Base-by-base conservation (phyloP, 2,888 invertebrate genomes). In the Ephialtes manifestator region DNA sequence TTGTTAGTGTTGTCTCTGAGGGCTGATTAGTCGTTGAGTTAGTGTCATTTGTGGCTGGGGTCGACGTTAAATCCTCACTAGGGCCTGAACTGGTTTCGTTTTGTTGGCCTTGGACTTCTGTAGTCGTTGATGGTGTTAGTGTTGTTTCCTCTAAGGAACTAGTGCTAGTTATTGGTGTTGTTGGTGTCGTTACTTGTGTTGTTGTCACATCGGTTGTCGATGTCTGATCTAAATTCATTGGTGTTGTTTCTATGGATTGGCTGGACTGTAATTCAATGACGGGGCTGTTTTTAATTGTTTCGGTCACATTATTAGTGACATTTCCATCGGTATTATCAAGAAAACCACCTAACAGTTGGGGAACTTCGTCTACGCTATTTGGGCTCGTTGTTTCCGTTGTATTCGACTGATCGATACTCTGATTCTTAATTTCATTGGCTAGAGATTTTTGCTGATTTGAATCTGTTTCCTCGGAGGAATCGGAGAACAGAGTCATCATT, bases 271-370 rank as follows among this genome's bases (percentile, higher is more conserved):
- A 43, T 46, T 75, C 76, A 48, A 15, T 55, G 28, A 35, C 18
- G 15, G 58, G 46, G 35, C 18, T 77, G 48, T 10, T 68, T 43
- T 35, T 46, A 35, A 35, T 65, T 2, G 24, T 74, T 63, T 70
- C 78, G 2, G 75, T 76, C 67, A 83, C 55, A 28, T 87, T 70
- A 53, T 43, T 58, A 31, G 87, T 87, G 31, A 81, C 39, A 85
- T 87, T 89, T 82, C 87, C 88, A 84, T 88, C 87, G 8, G 87
- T 89, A 68, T 89, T 87, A 84, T 90, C 90, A 83, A 91, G 86
- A 72, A 90, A 91, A 79, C 90, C 89, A 58, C 88, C 90, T 83
- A 87, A 83, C 60, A 89, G 87, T 81, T 86, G 89, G 75, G 87
- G 86, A 72, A 87, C 77, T 65, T 86, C 86, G 67, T 89, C 88